Base-by-base conservation (phyloP, 2,888 invertebrate genomes). In the Orgyia antiqua region DNA sequence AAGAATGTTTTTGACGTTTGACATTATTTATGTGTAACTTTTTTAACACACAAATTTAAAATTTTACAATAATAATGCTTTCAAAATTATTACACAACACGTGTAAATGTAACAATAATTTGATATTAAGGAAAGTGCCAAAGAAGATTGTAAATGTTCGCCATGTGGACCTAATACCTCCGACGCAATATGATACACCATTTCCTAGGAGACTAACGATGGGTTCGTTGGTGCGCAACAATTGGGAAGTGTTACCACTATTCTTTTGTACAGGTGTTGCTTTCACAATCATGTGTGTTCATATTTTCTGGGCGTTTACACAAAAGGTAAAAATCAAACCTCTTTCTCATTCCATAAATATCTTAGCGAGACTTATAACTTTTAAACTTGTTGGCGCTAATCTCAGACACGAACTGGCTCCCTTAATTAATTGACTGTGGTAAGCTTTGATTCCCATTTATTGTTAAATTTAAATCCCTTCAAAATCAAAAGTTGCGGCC, bases 171-270 rank as follows among this genome's bases (percentile, higher is more conserved):
- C 7, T 65, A 9, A 23, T 83, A 1, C 79, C 79, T 0, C 59
- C 70, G 0, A 40, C 33, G n/a, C 84, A 84, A 53, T 84, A 84
- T 42, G 77, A 80, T 26, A 30, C 48, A 1, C 66, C 69, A 1
- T 31, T 58, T 1, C 62, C 77, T 0, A 56, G 52, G n/a, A 67
- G 49, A 34, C 29, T 82, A 6, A 39, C 40, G 0, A 8, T 72
- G 0, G 39, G 43, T 1, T 66, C 73, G 27, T 65, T 52, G 0
- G 9, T 75, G 12, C 52, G 20, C 5, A 56, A 45, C 1, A 66
- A 78, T 42, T 83, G 78, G 78, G 84, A 84, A 47, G 66, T 52
- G 0, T 69, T 74, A 10, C 84, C 84, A 0, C 37, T 84, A 15
- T 58, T 80, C 24, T 0, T 66, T 0, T 31, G 45, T 1, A 74